A percentile compares a stretch with the other conserved stretches of the same genome.
Evolutionary conservation across 2,888 invertebrate species (phyloP).

Genomic region (Trichacis sp.): DNA sequence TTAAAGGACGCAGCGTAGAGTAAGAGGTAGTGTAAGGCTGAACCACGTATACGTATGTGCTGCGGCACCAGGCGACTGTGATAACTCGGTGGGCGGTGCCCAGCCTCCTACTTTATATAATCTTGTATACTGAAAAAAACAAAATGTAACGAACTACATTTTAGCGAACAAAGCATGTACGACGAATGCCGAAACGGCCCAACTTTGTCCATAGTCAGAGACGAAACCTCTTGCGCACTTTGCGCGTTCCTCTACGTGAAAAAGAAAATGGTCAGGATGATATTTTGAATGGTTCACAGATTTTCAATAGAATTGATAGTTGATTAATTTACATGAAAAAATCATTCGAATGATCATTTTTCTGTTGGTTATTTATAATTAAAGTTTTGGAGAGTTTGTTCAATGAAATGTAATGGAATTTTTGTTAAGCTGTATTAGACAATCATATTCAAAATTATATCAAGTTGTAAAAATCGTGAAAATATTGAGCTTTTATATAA

Average conservation of each 20-base stretch:
- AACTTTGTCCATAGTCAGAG: slow-evolving; percentile 45
- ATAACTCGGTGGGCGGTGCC: slow-evolving; percentile 70
- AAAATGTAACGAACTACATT: slow-evolving; percentile 51
- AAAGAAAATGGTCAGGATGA: too few relatives aligned
- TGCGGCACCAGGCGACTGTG: slow-evolving; percentile 70
- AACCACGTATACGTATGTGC: slow-evolving; percentile 70
- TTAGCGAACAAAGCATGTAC: slow-evolving; percentile 45
- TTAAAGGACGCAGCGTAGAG: slow-evolving; percentile 41
- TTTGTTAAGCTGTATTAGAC: too few relatives aligned
- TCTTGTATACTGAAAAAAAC: slow-evolving; percentile 63
- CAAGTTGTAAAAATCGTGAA: too few relatives aligned
- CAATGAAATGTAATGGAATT: too few relatives aligned
- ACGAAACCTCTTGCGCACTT: slow-evolving; percentile 19
- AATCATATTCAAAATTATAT: too few relatives aligned
- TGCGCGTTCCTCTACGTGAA: slow-evolving; percentile 27
- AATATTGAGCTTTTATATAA: too few relatives aligned
- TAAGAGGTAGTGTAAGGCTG: slow-evolving; percentile 69
- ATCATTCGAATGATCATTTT: too few relatives aligned
- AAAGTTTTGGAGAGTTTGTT: too few relatives aligned
- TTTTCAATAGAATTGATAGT: too few relatives aligned
- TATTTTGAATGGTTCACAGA: too few relatives aligned
- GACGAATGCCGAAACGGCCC: slow-evolving; percentile 50
- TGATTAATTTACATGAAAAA: too few relatives aligned
- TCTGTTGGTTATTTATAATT: too few relatives aligned
- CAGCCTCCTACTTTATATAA: slow-evolving; percentile 68